Evolutionary conservation across 2,797 vertebrate species (phyloP).

Genomic region (Martes flavigula): DNA sequence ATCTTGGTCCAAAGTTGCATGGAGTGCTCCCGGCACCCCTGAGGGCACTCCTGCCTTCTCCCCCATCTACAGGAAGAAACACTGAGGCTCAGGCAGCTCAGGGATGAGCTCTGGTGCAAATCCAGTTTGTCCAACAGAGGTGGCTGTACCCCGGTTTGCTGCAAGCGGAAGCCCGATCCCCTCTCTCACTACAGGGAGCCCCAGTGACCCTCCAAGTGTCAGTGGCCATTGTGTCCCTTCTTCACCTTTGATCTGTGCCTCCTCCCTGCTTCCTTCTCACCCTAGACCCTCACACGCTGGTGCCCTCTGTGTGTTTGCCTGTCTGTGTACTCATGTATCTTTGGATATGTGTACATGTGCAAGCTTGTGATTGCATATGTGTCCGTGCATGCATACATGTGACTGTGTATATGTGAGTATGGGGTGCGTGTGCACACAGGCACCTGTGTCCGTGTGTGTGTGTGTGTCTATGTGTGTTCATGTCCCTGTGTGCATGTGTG

Average conservation of each 20-base stretch:
- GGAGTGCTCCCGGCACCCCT: fast-evolving
- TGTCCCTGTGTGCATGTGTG: neutral
- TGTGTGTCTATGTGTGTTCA: no score
- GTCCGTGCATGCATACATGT: neutral
- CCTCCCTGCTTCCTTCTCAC: neutral
- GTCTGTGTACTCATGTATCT: neutral
- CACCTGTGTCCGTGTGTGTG: neutral
- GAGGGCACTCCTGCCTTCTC: no score
- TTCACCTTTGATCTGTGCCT: neutral
- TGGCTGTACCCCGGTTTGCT: fast-evolving
- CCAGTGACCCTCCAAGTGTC: fast-evolving
- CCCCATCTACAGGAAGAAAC: no score
- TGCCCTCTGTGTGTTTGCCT: neutral
- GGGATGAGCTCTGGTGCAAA: neutral
- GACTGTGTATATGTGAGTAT: neutral
- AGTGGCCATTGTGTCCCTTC: neutral
- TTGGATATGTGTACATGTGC: neutral
- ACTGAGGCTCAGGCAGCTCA: no score
- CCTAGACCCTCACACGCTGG: neutral
- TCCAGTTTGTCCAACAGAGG: neutral
- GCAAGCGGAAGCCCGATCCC: neutral
- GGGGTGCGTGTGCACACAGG: neutral
- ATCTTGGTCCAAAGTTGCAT: fast-evolving
- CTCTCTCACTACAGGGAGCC: fast-evolving
- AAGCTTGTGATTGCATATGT: neutral